phyloP scores from a whole-genome alignment of 2,888 invertebrate genomes.

The Aquatica leii region DNA sequence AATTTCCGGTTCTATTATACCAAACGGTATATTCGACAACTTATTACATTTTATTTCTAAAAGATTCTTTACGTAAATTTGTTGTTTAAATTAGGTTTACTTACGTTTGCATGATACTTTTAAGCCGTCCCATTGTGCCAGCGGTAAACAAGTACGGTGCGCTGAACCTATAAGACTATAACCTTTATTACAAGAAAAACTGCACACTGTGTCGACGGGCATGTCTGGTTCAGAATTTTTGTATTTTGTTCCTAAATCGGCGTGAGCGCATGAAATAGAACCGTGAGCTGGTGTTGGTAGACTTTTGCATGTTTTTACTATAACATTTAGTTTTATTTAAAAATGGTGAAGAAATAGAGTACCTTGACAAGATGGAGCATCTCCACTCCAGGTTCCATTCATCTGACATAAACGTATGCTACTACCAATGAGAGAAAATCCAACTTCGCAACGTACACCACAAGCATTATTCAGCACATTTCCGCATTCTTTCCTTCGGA shows the following conservation, averaged over 20 bases:
- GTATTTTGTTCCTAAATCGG: conserved; percentile 56
- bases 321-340: not conserved
- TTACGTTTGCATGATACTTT: conserved; percentile 72
- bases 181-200: conserved; percentile 70
- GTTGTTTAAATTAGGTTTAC: not conserved
- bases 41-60: conserved; percentile 58
- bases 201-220: conserved; percentile 72
- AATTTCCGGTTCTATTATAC: conserved; percentile 63
- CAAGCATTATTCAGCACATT: conserved; percentile 76
- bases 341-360: conserved; percentile 39
- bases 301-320: conserved; percentile 70
- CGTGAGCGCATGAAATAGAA: conserved; percentile 63
- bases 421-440: conserved; percentile 62
- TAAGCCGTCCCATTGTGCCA: conserved; percentile 75
- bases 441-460: conserved; percentile 72
- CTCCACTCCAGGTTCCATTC: conserved; percentile 73
- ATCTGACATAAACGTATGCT: conserved; percentile 71
- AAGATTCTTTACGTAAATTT: conserved; percentile 29
- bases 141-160: conserved; percentile 70
- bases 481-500: conserved; percentile 67
- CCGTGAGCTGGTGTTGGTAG: conserved; percentile 67
- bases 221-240: conserved; percentile 53
- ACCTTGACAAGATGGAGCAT: conserved; percentile 70
- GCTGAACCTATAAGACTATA: conserved; percentile 70
- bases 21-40: conserved; percentile 63